Percentiles rank a stretch among this genome's conserved stretches.
Conservation (phyloP, 2,113 vertebrate species). For the Neotragus moschatus region DNA sequence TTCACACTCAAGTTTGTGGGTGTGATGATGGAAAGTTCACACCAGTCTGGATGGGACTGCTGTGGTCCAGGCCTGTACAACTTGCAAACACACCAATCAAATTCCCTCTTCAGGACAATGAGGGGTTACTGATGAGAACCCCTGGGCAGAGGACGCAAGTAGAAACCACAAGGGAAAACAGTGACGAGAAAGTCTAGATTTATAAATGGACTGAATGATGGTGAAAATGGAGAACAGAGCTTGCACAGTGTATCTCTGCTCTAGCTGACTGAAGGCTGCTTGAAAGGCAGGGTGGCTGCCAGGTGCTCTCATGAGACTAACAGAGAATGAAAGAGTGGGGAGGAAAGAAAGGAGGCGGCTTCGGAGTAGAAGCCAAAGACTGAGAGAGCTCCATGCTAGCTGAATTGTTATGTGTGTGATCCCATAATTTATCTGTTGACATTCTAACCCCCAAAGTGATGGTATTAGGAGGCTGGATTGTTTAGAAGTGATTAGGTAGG, state of each 20-base stretch:
- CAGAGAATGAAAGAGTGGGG: neutral
- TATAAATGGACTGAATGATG: neutral
- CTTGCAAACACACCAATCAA: neutral
- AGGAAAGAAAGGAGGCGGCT: neutral
- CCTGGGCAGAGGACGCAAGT: neutral
- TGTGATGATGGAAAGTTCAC: neutral
- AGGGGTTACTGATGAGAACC: neutral
- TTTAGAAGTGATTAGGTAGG: neutral
- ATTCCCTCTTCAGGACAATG: neutral
- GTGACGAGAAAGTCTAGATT: neutral
- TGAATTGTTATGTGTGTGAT: neutral
- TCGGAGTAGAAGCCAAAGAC: neutral
- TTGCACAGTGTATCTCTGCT: accelerated
- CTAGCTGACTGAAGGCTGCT: accelerated
- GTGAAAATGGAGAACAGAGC: neutral
- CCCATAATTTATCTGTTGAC: neutral
- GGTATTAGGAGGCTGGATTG: neutral
- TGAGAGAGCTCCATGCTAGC: neutral
- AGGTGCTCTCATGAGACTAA: too few relatives aligned
- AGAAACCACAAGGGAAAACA: neutral
- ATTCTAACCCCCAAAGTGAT: neutral
- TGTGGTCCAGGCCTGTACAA: neutral
- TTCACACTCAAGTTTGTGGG: accelerated
- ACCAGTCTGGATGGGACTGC: too few relatives aligned
- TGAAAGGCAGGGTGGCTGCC: neutral